A percentile compares a stretch with the other conserved stretches of the same genome.
Evolutionary conservation across 2,888 invertebrate genomes (phyloP).

Genomic region (Apantesis nais): DNA sequence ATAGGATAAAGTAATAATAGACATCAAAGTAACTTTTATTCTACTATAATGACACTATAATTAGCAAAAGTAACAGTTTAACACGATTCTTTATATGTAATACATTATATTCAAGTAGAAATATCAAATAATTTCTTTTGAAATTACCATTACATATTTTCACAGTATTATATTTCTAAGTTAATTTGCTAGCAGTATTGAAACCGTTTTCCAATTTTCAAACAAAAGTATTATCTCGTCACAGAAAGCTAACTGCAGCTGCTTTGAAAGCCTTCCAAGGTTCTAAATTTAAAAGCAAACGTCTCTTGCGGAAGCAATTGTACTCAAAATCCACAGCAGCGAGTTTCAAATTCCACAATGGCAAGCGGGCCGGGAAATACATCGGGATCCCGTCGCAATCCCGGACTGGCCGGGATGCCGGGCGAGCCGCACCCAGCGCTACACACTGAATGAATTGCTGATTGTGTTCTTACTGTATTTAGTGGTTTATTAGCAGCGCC

Average conservation of each 20-base stretch:
- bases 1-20: neutral
- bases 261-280: neutral
- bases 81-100: neutral
- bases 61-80: neutral
- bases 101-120: neutral
- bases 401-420: conserved; percentile 46
- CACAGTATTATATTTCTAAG: neutral
- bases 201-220: conserved; percentile 2
- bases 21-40: too few species aligned
- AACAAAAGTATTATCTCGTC: conserved; percentile 9
- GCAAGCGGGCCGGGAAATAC: conserved; percentile 44
- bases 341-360: conserved; percentile 47
- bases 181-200: neutral
- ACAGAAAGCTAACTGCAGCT: conserved; percentile 4
- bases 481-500: conserved; percentile 43
- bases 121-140: neutral
- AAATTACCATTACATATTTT: neutral
- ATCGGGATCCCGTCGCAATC: conserved; percentile 47
- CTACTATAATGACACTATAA: too few species aligned
- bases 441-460: conserved; percentile 47
- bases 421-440: conserved; percentile 47
- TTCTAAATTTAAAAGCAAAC: conserved; percentile 32
- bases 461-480: conserved; percentile 47
- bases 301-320: conserved; percentile 34
- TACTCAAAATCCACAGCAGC: conserved; percentile 41